Evolutionary conservation across 2,888 invertebrate species (phyloP), one percentile per base, ranked within the genome.

Genomic region (Eretmocerus hayati): DNA sequence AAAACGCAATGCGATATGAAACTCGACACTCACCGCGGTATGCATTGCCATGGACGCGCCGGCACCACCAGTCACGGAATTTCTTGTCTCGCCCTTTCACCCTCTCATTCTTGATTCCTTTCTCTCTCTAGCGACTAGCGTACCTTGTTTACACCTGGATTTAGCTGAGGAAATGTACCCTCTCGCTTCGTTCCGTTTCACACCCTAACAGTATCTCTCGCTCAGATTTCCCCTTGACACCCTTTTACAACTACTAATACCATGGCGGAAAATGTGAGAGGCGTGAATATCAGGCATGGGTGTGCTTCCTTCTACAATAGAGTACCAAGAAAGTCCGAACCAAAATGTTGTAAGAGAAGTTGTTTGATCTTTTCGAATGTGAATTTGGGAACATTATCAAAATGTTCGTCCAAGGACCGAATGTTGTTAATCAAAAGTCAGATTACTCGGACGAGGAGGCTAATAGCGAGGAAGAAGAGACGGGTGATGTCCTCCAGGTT

Each of bases 401-500:
- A 37, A 71, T 71, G 71, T 71, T 71, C 44, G 71, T 71, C 18
- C 67, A 69, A 50, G 69, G 62, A 5, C 65, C 65, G 2, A 56
- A 50, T 35, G 35, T 52, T 13, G 19, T 56, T 46, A 58, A 55
- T 22, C 59, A 66, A 2, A 60, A 37, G 11, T 69, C 70, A 5
- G 67, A 67, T 4, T 59, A 63, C 48, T 66, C 65, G 16, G 67
- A 65, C 1, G 66, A 68, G 5, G 59, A 30, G 30, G 30, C 8
- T 30, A 13, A 38, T 9, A 65, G 63, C 45, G 67, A 67, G 5
- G 71, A 69, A 9, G 66, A 65, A 42, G 60, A 60, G 6, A 54
- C 62, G 8, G 71, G 62, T 31, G 69, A 71, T 56, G 58, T 63
- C 20, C 59, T 72, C 11, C 72, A 72, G 72, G 71, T 71, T 53